Conservation (phyloP, 2,113 vertebrate genomes). For the Myotis davidii region DNA sequence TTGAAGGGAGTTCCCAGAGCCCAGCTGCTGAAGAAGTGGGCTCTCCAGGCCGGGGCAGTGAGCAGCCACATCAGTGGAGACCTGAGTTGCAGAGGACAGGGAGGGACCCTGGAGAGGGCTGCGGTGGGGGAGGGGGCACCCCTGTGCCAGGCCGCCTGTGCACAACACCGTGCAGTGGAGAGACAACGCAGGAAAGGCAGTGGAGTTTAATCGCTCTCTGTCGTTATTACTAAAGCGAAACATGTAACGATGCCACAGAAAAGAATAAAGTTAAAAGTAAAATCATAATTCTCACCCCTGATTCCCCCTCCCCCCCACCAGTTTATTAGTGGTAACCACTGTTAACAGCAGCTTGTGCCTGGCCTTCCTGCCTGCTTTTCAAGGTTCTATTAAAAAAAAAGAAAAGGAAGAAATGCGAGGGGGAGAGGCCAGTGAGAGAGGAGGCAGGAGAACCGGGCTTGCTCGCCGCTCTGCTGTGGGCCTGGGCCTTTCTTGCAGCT, state of each 20-base stretch:
- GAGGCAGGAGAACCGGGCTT: neutral
- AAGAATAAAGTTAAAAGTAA: neutral
- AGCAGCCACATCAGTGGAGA: neutral
- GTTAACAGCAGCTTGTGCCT: neutral
- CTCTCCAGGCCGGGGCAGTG: accelerated
- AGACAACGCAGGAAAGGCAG: neutral
- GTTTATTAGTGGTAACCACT: neutral
- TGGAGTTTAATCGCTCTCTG: too few relatives aligned
- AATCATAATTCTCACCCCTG: neutral
- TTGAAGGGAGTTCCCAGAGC: neutral
- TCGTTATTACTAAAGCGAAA: neutral
- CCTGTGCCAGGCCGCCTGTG: too few relatives aligned
- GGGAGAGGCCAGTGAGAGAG: too few relatives aligned
- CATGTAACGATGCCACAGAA: neutral
- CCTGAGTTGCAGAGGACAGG: neutral
- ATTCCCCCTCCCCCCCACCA: neutral
- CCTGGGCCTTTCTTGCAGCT: neutral
- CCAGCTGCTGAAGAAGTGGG: neutral
- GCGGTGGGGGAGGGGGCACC: too few relatives aligned
- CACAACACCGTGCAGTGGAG: neutral
- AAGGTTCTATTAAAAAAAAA: neutral
- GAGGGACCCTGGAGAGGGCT: neutral
- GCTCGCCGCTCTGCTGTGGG: too few relatives aligned
- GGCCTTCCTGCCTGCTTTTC: neutral
- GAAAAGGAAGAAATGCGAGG: neutral